Evolutionary conservation across 2,797 vertebrate genomes (phyloP), one percentile per base, ranked within the genome.

Genomic region (Selene dorsalis): DNA sequence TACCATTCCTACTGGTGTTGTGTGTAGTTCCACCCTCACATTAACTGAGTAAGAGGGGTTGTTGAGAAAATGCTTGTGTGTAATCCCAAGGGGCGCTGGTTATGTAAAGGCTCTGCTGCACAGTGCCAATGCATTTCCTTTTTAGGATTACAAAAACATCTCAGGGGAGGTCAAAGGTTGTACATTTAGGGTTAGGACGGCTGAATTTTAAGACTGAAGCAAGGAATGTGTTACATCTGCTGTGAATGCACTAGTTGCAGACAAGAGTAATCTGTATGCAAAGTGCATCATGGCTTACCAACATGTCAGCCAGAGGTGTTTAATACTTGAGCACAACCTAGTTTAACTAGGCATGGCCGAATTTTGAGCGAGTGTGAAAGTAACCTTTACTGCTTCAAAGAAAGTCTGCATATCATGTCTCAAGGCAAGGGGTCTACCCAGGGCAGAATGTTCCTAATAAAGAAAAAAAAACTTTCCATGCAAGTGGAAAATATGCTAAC

Each of bases 401-500:
- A 90, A 89, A 90, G 91, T 89, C 82, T 90, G 75, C 89, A 88
- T 87, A 91, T 91, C 85, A 83, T 87, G 85, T 92, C 90, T 92
- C 84, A 80, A 89, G 90, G 91, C 83, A 60, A 82, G 64, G 75
- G 83, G 83, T 92, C 88, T 86, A 90, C 87, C 87, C 76, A 87
- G 85, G 87, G 89, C 87, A 86, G 87, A 84, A 83, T 90, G 87
- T 89, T 91, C 82, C 79, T 82, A 88, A 90, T 89, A 90, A 93
- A 89, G 63, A 66, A 87, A 85, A 84, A 84, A 90, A 87, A 89
- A 84, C 85, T 87, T 92, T 91, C 90, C 91, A 91, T 92, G 88
- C 90, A 91, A 91, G 91, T 93, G 91, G 91, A 94, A 94, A 94
- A 94, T 93, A 92, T 93, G 90, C 87, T 87, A 93, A 92, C 84